A percentile compares a stretch with the other conserved stretches of the same genome.
These are phyloP conservation scores for Leptopterna dolabrata DNA, from an alignment of 2,888 invertebrate genomes.

Conservation along the genomic window DNA sequence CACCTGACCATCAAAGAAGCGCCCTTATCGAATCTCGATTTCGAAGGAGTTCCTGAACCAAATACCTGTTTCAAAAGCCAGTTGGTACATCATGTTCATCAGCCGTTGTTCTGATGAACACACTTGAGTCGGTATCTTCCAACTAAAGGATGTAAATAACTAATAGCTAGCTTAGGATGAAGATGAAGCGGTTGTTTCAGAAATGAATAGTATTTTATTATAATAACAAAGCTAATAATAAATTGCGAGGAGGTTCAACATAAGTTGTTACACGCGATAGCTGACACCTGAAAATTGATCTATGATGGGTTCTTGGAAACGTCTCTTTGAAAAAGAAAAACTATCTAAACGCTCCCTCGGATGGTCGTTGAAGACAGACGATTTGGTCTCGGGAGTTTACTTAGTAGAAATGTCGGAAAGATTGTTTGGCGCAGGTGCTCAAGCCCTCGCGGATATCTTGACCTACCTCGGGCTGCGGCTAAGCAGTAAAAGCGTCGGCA, in stretches of 20 bases:
- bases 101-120: not conserved
- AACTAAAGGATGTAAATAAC: not conserved
- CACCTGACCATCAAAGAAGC: not conserved
- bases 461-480: constrained; percentile 8
- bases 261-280: no score
- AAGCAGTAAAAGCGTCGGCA: not conserved
- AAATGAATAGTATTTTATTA: no score
- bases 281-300: no score
- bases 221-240: no score
- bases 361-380: not conserved
- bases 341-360: no score
- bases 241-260: no score
- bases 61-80: not conserved
- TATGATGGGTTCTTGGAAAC: no score
- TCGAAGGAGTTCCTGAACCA: not conserved
- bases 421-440: not conserved
- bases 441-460: not conserved
- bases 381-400: not conserved
- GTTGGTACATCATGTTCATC: not conserved
- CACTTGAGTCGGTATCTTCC: not conserved
- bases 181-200: no score
- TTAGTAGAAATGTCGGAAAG: not conserved
- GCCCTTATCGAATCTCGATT: not conserved
- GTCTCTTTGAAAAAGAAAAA: no score
- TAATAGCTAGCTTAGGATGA: not conserved